Percentiles rank a stretch among this genome's conserved stretches.
Conservation (phyloP, 1,140 invertebrate genomes). For the Anoplophora glabripennis region DNA sequence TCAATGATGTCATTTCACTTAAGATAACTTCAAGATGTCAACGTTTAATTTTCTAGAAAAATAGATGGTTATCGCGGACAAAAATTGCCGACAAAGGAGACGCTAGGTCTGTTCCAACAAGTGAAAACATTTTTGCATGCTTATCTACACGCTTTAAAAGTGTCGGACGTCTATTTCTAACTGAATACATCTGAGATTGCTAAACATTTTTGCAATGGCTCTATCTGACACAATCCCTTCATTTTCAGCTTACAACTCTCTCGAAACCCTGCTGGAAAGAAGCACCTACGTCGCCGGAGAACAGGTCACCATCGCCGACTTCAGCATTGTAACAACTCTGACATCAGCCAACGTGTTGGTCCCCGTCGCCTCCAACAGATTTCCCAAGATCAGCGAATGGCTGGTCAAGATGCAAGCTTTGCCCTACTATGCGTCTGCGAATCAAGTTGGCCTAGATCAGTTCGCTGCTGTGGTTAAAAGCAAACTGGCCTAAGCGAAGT, state of each 20-base stretch:
- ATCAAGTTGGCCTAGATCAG: constrained; percentile 34
- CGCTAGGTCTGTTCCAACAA: too few species aligned
- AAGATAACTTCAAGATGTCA: too few species aligned
- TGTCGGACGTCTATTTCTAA: too few species aligned
- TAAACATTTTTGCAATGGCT: too few species aligned
- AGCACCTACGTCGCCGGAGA: constrained; percentile 41
- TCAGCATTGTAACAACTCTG: constrained; percentile 41
- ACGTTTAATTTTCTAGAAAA: too few species aligned
- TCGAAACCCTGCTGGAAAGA: constrained; percentile 31
- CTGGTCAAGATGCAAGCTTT: constrained; percentile 30
- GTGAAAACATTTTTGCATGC: too few species aligned
- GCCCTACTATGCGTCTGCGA: constrained; percentile 33
- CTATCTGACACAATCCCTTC: constrained; percentile 5
- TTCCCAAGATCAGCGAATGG: constrained; percentile 32
- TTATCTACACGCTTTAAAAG: too few species aligned
- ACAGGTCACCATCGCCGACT: constrained; percentile 54
- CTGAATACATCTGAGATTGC: too few species aligned
- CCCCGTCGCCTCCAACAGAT: constrained; percentile 33
- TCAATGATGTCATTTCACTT: too few species aligned
- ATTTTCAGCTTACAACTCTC: constrained; percentile 21
- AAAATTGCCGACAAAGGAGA: too few species aligned
- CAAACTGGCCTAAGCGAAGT: constrained; percentile 29
- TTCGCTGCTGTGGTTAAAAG: constrained; percentile 31
- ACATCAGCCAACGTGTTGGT: constrained; percentile 44
- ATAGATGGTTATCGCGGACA: too few species aligned